Base-by-base conservation (phyloP, 2,113 vertebrate genomes). In the Myotis yumanensis region DNA sequence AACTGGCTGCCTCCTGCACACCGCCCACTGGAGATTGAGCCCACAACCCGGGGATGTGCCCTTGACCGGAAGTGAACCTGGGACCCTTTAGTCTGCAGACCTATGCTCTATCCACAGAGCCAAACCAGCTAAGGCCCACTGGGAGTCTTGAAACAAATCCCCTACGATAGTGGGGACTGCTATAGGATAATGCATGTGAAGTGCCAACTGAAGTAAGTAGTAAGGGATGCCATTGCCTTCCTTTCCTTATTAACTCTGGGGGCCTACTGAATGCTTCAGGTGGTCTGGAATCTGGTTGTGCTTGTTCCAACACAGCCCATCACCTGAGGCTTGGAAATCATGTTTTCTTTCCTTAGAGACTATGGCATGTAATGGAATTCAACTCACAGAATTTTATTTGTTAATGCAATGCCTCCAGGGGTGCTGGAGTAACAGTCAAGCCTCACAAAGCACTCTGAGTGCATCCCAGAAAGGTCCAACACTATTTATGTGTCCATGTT, bases 141-240 rank as follows among this genome's bases (percentile, higher is more conserved):
- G 17, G 37, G 43, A 28, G 57, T 40, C 57, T 32, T 82, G 37
- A 16, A 43, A 64, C 16, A 9, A 14, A 11, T 11, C 9, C 80
- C n/a, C 35, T 17, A 2, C 0, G 6, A 32, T 7, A 14, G 28
- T 14, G 25, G 57, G 25, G 28, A 22, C 17, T 2, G 20, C 80
- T 32, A 5, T 3, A 64, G 69, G 46, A 23, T 5, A 51, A 15
- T 3, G 18, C 54, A 25, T 3, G 23, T 14, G 11, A 18, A 68
- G 43, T 1, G 7, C 62, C 25, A 18, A 48, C 10, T 11, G 11
- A 51, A 43, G 43, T 3, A 23, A 11, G 2, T 0, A 4, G 23
- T 15, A 62, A 51, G 30, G 66, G 46, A 14, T 14, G 57, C 28
- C 11, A n/a, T 30, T 1, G 15, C 43, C 62, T 25, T 46, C 62